Base-by-base conservation (phyloP, 2,888 invertebrate species). In the Himalopsyche tibetana region DNA sequence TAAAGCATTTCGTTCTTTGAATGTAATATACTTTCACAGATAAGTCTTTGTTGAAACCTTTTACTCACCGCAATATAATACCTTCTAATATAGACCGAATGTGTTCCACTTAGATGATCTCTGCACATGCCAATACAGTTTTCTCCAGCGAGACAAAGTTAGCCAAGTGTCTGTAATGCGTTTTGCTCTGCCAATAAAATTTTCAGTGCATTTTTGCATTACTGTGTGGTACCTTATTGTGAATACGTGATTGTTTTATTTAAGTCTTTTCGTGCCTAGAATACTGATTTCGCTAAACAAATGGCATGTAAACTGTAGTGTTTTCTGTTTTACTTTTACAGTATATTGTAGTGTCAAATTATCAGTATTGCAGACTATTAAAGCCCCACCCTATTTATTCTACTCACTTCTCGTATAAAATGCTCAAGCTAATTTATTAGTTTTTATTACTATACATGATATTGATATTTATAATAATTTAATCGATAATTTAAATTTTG, bases 241-340 rank as follows among this genome's bases (percentile, higher is more conserved):
- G 51, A 17, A 83, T 45, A 83, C 83, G 79, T 83, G 79, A n/a
- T 79, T 83, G 79, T 83, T 74, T 83, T 83, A 51, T 45, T 36
- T 28, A 74, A 83, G 56, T n/a, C 6, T 79, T 38, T 36, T 9
- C 79, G 19, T 83, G 79, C 83, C 42, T 56, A 63, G 45, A 55
- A 51, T 82, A 45, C 38, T 74, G 12, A 4, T 12, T 12, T 28
- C 4, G 15, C 74, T 38, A 74, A 74, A 36, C 11, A 69, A 69
- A 28, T 12, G 74, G 74, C 38, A 36, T 74, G 12, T 5, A 38
- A 74, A 74, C 74, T 28, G 36, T 38, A 38, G 8, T 74, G 12
- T 28, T 36, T 74, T 74, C 74, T 36, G 1, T 69, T 45, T 45
- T 15, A 15, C 45, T 11, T 12, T 9, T 0, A 51, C 6, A 11